These are phyloP conservation scores for Aphyosemion australe DNA, from an alignment of 2,113 vertebrate species.

Conservation along the genomic window DNA sequence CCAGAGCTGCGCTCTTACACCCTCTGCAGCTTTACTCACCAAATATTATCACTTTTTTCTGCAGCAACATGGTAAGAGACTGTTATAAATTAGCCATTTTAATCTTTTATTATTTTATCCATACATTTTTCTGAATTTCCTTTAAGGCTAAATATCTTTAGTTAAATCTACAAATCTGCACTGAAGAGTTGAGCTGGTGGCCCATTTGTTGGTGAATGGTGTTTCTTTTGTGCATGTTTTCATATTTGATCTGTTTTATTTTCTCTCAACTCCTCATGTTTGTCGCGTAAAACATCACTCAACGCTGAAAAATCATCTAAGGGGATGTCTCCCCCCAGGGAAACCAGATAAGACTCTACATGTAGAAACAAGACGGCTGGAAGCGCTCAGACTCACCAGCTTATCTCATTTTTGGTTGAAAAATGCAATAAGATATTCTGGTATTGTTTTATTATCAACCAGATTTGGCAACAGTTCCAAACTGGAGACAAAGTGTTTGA, in stretches of 20 bases:
- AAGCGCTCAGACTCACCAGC: slow-evolving; percentile 6
- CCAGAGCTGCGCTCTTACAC: neutral
- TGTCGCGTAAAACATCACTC: slow-evolving; percentile 25
- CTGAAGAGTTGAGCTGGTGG: neutral
- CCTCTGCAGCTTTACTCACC: neutral
- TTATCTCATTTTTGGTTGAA: too few relatives aligned
- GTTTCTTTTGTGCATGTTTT: neutral
- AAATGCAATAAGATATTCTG: too few relatives aligned
- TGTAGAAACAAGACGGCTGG: slow-evolving; percentile 44
- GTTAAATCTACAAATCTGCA: neutral
- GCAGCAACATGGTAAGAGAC: slow-evolving; percentile 52
- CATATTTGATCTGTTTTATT: too few relatives aligned
- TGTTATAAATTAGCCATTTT: neutral
- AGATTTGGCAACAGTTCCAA: too few relatives aligned
- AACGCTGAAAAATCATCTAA: slow-evolving; percentile 49
- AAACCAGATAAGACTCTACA: slow-evolving; percentile 51
- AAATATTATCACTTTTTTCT: neutral
- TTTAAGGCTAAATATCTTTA: too few relatives aligned
- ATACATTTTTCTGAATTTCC: neutral
- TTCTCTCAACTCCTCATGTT: neutral
- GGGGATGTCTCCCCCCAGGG: slow-evolving; percentile 27
- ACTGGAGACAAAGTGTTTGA: too few relatives aligned
- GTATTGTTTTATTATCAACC: too few relatives aligned
- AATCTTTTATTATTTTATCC: neutral
- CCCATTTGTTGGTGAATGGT: neutral